Evolutionary conservation across 2,888 invertebrate species (phyloP).

Genomic region (Ochropacha duplaris): DNA sequence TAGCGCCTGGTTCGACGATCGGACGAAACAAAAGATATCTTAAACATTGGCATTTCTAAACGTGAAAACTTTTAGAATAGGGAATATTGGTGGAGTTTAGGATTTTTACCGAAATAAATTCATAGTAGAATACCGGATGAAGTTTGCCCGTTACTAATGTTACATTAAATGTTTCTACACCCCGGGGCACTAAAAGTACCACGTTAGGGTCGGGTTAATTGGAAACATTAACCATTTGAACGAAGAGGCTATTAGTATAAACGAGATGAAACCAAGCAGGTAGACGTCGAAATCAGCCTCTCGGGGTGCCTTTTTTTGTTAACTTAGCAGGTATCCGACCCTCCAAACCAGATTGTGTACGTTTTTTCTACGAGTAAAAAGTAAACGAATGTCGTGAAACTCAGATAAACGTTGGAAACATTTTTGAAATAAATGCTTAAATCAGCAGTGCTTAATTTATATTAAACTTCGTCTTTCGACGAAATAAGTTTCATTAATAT

Average conservation of each 20-base stretch:
- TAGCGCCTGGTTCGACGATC: conserved; percentile 63
- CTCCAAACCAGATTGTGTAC: conserved; percentile 54
- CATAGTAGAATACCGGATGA: conserved; percentile 53
- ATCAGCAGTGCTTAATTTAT: no score
- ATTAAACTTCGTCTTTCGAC: background rate
- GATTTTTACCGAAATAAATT: conserved; percentile 62
- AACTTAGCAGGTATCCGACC: conserved; percentile 71
- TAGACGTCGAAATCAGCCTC: conserved; percentile 65
- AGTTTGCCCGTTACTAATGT: conserved; percentile 44
- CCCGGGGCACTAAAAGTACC: conserved; percentile 59
- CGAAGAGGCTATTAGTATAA: conserved; percentile 66
- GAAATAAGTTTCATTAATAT: no score
- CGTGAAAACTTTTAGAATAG: conserved; percentile 36
- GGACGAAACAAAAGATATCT: conserved; percentile 63
- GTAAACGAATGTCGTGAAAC: conserved; percentile 22
- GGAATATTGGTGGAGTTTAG: conserved; percentile 43
- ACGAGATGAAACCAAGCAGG: conserved; percentile 68
- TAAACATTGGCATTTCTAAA: conserved; percentile 63
- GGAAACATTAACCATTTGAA: conserved; percentile 73
- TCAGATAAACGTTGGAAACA: background rate
- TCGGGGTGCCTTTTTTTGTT: conserved; percentile 65
- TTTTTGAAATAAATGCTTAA: background rate
- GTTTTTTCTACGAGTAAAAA: conserved; percentile 46
- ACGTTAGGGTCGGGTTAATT: conserved; percentile 70
- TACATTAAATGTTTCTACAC: conserved; percentile 68